Evolutionary conservation across 1,140 invertebrate genomes (phyloP).

Genomic region (Drosophila pallidifrons): DNA sequence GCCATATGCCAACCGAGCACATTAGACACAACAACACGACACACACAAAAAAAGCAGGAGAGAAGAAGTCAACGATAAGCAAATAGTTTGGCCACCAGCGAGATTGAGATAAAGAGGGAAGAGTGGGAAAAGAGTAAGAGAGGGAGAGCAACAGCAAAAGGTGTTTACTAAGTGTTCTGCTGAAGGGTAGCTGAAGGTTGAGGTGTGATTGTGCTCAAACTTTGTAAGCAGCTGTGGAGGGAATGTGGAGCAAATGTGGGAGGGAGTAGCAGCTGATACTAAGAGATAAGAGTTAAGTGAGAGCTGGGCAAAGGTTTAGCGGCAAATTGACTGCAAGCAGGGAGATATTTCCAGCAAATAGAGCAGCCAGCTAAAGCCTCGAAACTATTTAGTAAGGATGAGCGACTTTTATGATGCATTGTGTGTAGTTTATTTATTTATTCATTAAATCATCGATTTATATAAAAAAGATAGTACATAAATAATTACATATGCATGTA

Average conservation of each 20-base stretch:
- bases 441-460: too few species aligned
- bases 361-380: neutral
- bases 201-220: slow-evolving; percentile 17
- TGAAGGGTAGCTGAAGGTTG: slow-evolving; percentile 52
- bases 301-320: neutral
- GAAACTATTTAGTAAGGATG: neutral
- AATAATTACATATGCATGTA: too few species aligned
- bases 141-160: slow-evolving; percentile 13
- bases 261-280: neutral
- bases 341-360: neutral
- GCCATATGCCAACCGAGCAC: slow-evolving; percentile 65
- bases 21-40: slow-evolving; percentile 41
- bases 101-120: slow-evolving; percentile 12
- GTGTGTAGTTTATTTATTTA: too few species aligned
- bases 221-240: neutral
- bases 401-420: too few species aligned
- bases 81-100: slow-evolving; percentile 25
- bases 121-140: neutral
- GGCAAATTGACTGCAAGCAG: neutral
- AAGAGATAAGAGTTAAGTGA: neutral
- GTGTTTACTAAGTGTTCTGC: slow-evolving; percentile 38
- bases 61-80: slow-evolving; percentile 15
- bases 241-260: neutral
- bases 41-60: neutral
- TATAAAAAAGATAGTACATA: too few species aligned